Evolutionary conservation across 1,140 invertebrate species (phyloP).

Genomic region (Trinorchestia longiramus): DNA sequence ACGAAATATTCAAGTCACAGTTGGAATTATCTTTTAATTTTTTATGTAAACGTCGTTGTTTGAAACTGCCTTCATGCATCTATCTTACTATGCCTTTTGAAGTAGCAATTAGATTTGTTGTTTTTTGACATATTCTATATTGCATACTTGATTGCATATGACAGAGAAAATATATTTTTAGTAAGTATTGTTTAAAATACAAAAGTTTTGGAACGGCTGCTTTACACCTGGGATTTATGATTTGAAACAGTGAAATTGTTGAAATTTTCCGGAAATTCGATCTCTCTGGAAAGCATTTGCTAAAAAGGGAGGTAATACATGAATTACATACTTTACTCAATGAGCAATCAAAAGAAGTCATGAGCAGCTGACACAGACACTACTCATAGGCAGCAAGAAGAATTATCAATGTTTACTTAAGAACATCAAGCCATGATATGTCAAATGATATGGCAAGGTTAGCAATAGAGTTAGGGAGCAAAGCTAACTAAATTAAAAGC

Average conservation of each 20-base stretch:
- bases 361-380: background rate
- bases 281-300: background rate
- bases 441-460: background rate
- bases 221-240: background rate
- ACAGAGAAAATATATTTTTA: background rate
- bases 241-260: background rate
- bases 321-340: background rate
- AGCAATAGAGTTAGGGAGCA: constrained; percentile 13
- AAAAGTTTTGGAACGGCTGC: background rate
- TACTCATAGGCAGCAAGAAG: background rate
- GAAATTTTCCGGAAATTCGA: background rate
- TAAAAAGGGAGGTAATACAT: background rate
- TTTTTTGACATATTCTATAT: background rate
- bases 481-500: constrained; percentile 46
- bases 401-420: background rate
- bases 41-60: no score
- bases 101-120: background rate
- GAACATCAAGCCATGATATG: background rate
- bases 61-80: no score
- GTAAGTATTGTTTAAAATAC: background rate
- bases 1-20: no score
- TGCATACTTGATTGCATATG: background rate
- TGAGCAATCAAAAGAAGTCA: background rate
- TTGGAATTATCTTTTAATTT: no score
- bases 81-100: no score